A percentile compares a stretch with the other conserved stretches of the same genome.
Evolutionary conservation across 2,797 vertebrate genomes (phyloP).

Genomic region (Threskiornis aethiopicus): DNA sequence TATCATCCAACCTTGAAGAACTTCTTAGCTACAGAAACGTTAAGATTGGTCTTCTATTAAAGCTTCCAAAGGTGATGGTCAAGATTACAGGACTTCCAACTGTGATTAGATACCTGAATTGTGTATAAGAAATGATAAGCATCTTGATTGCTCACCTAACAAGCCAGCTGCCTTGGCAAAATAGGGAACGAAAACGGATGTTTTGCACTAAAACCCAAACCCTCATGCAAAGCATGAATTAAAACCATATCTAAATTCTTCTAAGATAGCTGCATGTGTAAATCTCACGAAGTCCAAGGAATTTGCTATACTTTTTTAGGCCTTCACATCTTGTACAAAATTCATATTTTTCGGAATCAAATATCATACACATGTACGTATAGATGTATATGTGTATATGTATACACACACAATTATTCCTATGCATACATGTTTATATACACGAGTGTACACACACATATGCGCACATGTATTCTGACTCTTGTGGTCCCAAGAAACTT

Average conservation of each 20-base stretch:
- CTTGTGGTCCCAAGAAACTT: neutral
- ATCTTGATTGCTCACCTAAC: neutral
- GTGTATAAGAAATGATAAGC: neutral
- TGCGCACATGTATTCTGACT: neutral
- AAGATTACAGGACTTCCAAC: neutral
- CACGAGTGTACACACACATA: accelerated
- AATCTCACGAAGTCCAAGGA: neutral
- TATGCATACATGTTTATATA: neutral
- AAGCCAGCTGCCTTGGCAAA: neutral
- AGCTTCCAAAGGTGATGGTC: neutral
- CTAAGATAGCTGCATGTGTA: neutral
- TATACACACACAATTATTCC: neutral
- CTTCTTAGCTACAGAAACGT: neutral
- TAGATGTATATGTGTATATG: neutral
- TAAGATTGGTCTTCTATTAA: neutral
- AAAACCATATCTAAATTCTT: neutral
- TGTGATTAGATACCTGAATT: neutral
- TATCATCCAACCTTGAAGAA: neutral
- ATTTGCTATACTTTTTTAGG: neutral
- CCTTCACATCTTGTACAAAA: neutral
- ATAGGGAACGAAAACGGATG: neutral
- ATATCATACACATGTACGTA: neutral
- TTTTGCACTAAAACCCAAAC: neutral
- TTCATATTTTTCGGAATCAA: neutral
- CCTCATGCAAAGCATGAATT: neutral